Conservation (phyloP, 2,797 vertebrate genomes). For the Falco biarmicus region DNA sequence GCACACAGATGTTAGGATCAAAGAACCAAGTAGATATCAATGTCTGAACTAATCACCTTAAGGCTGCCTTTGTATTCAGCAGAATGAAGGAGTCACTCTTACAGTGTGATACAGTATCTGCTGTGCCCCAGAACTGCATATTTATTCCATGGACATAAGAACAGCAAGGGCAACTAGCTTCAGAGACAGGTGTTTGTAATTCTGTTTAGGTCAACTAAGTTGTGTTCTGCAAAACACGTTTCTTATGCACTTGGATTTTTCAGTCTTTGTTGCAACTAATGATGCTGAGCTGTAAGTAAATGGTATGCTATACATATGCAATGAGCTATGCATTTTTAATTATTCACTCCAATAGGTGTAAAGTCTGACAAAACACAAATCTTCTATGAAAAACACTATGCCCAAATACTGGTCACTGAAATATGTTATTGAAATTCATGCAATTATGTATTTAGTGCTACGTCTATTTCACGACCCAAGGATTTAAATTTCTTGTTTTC, state of each 20-base stretch:
- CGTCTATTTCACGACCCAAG: background rate
- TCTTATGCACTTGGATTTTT: background rate
- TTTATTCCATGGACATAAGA: background rate
- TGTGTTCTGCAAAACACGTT: background rate
- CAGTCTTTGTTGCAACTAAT: background rate
- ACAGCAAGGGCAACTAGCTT: background rate
- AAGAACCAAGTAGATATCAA: background rate
- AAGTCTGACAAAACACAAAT: background rate
- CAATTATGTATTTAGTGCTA: background rate
- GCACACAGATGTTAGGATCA: background rate
- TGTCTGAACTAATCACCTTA: background rate
- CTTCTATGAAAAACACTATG: background rate
- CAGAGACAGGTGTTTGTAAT: background rate
- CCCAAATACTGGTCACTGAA: background rate
- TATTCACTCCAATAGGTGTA: background rate
- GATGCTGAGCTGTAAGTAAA: background rate
- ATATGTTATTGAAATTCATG: background rate
- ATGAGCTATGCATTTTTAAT: background rate
- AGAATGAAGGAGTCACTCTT: background rate
- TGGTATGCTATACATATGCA: background rate
- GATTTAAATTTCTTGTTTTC: background rate
- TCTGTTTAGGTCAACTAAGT: background rate
- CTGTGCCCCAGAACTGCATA: background rate
- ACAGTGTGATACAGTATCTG: background rate
- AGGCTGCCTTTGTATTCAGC: background rate